Evolutionary conservation across 2,113 vertebrate species (phyloP), one percentile per base, ranked within the genome.

Genomic region (Leptobrachium ailaonicum): DNA sequence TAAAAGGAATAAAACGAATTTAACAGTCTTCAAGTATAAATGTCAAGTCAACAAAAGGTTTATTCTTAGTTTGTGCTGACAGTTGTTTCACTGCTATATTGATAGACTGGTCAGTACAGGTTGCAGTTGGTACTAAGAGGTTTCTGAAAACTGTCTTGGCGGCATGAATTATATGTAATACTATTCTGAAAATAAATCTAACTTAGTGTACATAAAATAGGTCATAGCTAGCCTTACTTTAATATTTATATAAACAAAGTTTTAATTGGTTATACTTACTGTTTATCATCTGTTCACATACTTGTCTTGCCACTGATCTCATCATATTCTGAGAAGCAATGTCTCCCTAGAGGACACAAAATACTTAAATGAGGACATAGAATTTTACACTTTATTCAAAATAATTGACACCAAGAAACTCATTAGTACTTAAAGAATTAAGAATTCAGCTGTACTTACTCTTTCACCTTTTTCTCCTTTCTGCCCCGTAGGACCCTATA

Each of bases 241-340:
- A 11, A 68, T 44, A 44, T 44, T 32, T 32, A 32, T 32, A 32
- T 32, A 32, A 32, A 32, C 20, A 32, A 32, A 32, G 20, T 32
- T 32, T 32, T 32, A 32, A 32, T 32, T 32, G 20, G 20, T 32
- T 32, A 47, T 42, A 53, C 86, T 94, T 89, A 99, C 98, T 92
- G 70, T 90, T 96, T 73, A 99, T 96, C 71, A 99, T 79, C 74
- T 97, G 96, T 87, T 98, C 96, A 63, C 98, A 99, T 56, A 99
- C 97, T 91, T 99, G 97, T 90, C 97, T 93, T 86, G 98, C 97
- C 75, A 99, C 96, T 77, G 96, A 93, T 56, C 98, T 89, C 97
- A 99, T 99, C 95, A 99, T 96, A 87, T 96, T 96, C 91, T 99
- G 98, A 79, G 97, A 97, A 84, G 97, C 96, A 45, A 98, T 93